Percentiles rank a stretch among this genome's conserved stretches.
Evolutionary conservation across 2,888 invertebrate genomes (phyloP).

Genomic region (Luffia ferchaultella): DNA sequence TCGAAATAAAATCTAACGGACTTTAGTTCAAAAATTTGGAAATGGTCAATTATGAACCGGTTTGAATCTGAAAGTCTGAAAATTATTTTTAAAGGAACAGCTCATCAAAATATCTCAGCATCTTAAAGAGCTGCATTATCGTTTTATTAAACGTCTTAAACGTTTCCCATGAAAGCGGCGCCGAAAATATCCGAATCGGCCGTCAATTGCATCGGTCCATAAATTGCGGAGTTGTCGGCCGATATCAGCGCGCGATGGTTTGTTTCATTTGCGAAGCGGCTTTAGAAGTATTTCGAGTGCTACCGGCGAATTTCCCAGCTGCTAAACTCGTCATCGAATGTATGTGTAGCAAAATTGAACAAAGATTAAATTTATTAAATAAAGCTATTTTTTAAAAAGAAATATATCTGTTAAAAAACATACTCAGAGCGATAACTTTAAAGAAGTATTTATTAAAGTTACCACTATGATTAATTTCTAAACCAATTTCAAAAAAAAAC

Average conservation of each 20-base stretch:
- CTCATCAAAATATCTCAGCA: not conserved
- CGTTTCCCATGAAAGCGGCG: slow-evolving; percentile 24
- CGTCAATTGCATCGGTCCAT: slow-evolving; percentile 47
- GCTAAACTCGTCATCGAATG: not conserved
- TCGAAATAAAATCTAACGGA: too few relatives aligned
- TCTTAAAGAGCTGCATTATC: not conserved
- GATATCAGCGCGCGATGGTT: slow-evolving; percentile 57
- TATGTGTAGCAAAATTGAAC: too few relatives aligned
- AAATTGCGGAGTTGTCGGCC: slow-evolving; percentile 58
- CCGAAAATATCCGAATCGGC: slow-evolving; percentile 53
- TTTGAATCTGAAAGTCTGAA: not conserved
- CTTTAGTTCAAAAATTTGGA: too few relatives aligned
- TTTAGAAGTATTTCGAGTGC: slow-evolving; percentile 46
- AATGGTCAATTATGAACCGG: too few relatives aligned
- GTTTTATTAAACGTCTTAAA: not conserved
- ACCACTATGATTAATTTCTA: too few relatives aligned
- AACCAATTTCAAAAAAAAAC: too few relatives aligned
- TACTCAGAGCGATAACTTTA: too few relatives aligned
- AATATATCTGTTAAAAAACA: too few relatives aligned
- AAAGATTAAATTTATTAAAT: too few relatives aligned
- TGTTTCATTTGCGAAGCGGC: slow-evolving; percentile 61
- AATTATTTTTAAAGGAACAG: not conserved
- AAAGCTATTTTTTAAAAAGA: too few relatives aligned
- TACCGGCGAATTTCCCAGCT: slow-evolving; percentile 8
- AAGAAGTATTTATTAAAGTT: too few relatives aligned